Evolutionary conservation across 2,888 invertebrate species (phyloP), one percentile per base, ranked within the genome.

Genomic region (Drosophila paracracens): DNA sequence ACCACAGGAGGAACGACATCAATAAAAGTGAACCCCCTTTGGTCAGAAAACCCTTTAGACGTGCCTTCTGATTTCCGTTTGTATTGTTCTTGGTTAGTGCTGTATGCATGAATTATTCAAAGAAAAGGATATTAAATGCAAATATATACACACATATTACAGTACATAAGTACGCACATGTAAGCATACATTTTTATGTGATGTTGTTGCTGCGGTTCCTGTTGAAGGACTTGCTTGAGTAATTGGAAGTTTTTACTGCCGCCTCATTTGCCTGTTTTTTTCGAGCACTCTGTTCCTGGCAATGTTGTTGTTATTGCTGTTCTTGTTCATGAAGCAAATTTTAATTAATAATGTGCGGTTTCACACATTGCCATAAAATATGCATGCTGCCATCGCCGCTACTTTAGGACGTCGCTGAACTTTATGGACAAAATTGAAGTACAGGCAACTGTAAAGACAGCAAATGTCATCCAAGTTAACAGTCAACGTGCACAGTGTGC

Each of bases 221-320:
- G 63, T 68, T 54, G 66, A 52, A 72, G 77, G 70, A 79, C 67
- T 76, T 76, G 76, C 86, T 83, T 88, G 85, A 85, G 85, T 85
- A 85, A 89, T 89, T 85, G 85, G 85, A 85, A 86, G 89, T 86
- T 89, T 85, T 89, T 89, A 89, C 85, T 83, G 85, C 90, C 81
- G 83, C 68, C 89, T 85, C 88, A 88, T 88, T 89, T 89, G 88
- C 81, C 80, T 74, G 83, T 82, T 75, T 85, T 88, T 70, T 82
- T 88, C 74, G 77, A 71, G 71, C 66, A 54, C 67, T 52, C 81
- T 68, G n/a, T 66, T 66, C 59, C 40, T 51, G 40, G 35, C 29
- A 21, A 60, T 66, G 50, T 43, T 58, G 33, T 53, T 53, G 51
- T 29, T 60, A 50, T 63, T 81, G 53, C 57, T 57, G 31, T 52